Percentiles rank a stretch among this genome's conserved stretches.
Evolutionary conservation across 2,113 vertebrate genomes (phyloP).

Genomic region (Galbula dea): DNA sequence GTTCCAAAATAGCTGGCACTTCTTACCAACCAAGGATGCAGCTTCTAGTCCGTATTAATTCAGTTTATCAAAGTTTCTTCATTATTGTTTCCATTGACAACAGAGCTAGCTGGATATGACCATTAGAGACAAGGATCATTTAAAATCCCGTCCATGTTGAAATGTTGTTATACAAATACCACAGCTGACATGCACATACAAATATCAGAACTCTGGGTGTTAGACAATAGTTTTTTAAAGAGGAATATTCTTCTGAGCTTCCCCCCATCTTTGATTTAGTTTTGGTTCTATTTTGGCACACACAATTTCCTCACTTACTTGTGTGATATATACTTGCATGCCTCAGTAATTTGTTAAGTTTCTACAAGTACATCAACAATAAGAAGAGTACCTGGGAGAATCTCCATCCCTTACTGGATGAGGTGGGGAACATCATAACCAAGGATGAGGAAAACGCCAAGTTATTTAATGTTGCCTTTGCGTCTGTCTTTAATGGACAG

Average conservation of each 20-base stretch:
- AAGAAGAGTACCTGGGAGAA: too few relatives aligned
- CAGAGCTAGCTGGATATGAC: neutral
- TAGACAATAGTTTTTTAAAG: neutral
- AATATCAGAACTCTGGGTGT: neutral
- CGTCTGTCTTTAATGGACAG: too few relatives aligned
- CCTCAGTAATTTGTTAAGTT: neutral
- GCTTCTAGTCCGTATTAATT: neutral
- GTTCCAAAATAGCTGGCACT: neutral
- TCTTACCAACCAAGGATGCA: neutral
- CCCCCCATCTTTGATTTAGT: neutral
- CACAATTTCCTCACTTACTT: neutral
- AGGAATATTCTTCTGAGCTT: neutral
- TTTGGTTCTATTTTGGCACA: neutral
- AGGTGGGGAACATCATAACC: too few relatives aligned
- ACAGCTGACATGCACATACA: neutral
- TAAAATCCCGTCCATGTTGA: neutral
- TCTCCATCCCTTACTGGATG: too few relatives aligned
- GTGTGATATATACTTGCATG: neutral
- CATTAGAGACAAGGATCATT: neutral
- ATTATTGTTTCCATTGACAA: neutral
- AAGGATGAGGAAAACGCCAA: too few relatives aligned
- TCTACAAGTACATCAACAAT: too few relatives aligned
- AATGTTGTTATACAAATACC: neutral
- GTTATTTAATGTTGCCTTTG: too few relatives aligned
- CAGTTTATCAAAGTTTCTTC: neutral